A percentile compares a stretch with the other conserved stretches of the same genome.
These are phyloP conservation scores for Trissoscelio sp. DNA, from an alignment of 2,888 invertebrate genomes.

Conservation along the genomic window DNA sequence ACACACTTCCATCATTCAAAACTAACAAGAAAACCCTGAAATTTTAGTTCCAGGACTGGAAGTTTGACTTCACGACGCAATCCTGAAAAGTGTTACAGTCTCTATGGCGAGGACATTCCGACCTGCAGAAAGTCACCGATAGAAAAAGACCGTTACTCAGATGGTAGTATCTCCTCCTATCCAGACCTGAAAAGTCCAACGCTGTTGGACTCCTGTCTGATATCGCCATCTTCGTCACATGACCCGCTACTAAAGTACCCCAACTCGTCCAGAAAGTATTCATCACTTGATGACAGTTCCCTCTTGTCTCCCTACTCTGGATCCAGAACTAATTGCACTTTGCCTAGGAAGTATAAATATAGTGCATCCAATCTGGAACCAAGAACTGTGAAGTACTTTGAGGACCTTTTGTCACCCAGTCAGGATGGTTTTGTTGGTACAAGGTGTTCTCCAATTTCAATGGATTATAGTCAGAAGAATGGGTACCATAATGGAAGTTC, in stretches of 20 bases:
- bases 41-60: constrained; percentile 46
- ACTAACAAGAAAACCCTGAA: too few species aligned
- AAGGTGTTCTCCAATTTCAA: constrained; percentile 73
- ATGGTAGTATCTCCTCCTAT: constrained; percentile 70
- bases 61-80: constrained; percentile 64
- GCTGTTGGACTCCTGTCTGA: constrained; percentile 62
- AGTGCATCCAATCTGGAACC: constrained; percentile 74
- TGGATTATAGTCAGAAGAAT: constrained; percentile 76
- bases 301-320: constrained; percentile 68
- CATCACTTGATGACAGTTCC: constrained; percentile 71
- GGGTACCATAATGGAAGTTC: constrained; percentile 77
- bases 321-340: constrained; percentile 63
- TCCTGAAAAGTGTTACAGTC: constrained; percentile 75
- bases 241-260: constrained; percentile 78
- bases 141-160: constrained; percentile 76
- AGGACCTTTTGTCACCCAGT: constrained; percentile 78
- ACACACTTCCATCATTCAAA: too few species aligned
- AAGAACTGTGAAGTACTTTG: constrained; percentile 80
- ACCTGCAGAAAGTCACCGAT: constrained; percentile 74
- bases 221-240: constrained; percentile 44
- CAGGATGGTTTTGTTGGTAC: constrained; percentile 75
- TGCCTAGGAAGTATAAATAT: constrained; percentile 78
- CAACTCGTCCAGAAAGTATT: constrained; percentile 78
- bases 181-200: constrained; percentile 74
- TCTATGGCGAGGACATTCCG: constrained; percentile 74